Percentiles rank a stretch among this genome's conserved stretches.
phyloP scores from a whole-genome alignment of 2,888 invertebrate genomes.

The Eristalis intricaria region DNA sequence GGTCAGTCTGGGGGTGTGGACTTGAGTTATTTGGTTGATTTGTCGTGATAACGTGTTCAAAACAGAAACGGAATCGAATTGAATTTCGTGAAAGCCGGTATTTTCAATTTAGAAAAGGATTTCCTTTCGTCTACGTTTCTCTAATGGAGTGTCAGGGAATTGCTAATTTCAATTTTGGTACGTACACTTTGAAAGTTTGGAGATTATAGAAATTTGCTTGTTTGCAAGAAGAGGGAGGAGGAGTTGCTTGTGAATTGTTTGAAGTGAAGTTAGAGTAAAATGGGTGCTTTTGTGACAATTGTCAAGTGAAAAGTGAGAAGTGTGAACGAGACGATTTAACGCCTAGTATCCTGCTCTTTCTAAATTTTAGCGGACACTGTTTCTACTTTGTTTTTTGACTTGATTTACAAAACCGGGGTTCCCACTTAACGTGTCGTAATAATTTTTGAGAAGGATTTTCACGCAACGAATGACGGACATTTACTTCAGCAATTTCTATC shows the following conservation, averaged over 20 bases:
- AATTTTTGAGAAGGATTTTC: too few relatives aligned
- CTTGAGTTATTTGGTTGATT: neutral
- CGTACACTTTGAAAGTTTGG: neutral
- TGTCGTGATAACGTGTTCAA: neutral
- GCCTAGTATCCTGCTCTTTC: too few relatives aligned
- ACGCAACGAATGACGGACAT: too few relatives aligned
- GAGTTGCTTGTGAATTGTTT: neutral
- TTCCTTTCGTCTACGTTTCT: too few relatives aligned
- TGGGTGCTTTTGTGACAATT: too few relatives aligned
- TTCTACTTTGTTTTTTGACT: too few relatives aligned
- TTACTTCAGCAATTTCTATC: too few relatives aligned
- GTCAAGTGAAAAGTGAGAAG: too few relatives aligned
- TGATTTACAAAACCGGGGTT: too few relatives aligned
- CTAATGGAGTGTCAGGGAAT: neutral
- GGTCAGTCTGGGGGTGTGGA: conserved; percentile 27
- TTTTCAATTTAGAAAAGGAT: neutral
- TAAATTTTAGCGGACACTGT: too few relatives aligned
- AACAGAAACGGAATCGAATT: neutral
- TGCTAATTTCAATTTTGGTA: neutral
- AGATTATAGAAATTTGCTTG: neutral
- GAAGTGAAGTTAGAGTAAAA: neutral
- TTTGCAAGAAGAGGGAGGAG: neutral
- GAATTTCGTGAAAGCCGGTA: neutral
- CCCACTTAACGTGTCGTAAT: too few relatives aligned
- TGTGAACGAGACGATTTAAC: too few relatives aligned